Evolutionary conservation across 2,888 invertebrate species (phyloP).

Genomic region (Empis stercorea): DNA sequence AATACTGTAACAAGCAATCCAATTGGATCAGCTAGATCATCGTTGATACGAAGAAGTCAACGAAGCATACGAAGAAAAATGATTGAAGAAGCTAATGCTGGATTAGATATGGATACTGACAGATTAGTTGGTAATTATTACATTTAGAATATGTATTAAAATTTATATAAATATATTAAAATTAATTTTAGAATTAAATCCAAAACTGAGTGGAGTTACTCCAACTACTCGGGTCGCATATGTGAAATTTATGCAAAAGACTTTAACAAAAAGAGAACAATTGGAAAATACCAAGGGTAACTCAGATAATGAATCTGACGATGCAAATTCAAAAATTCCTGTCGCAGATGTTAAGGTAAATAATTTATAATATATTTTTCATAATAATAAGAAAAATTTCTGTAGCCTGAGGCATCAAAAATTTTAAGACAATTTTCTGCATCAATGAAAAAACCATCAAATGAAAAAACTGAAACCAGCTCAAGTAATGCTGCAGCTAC

Average conservation of each 20-base stretch:
- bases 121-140: conserved; percentile 49
- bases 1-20: conserved; percentile 58
- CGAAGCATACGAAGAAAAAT: conserved; percentile 62
- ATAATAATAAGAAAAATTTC: background rate
- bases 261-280: conserved; percentile 38
- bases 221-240: conserved; percentile 72
- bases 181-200: conserved; percentile 56
- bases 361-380: background rate
- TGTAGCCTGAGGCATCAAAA: background rate
- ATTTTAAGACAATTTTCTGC: background rate
- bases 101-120: conserved; percentile 51
- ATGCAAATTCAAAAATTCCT: conserved; percentile 4
- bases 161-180: no score
- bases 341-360: background rate
- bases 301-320: conserved; percentile 12
- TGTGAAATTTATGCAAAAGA: conserved; percentile 73
- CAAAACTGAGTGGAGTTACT: conserved; percentile 59
- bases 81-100: conserved; percentile 50
- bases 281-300: conserved; percentile 20
- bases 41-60: conserved; percentile 47
- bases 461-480: background rate
- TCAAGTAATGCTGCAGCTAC: background rate
- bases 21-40: conserved; percentile 63
- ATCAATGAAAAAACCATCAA: background rate
- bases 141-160: background rate